Conservation (phyloP, 1,140 invertebrate species). For the Cydia amplana region DNA sequence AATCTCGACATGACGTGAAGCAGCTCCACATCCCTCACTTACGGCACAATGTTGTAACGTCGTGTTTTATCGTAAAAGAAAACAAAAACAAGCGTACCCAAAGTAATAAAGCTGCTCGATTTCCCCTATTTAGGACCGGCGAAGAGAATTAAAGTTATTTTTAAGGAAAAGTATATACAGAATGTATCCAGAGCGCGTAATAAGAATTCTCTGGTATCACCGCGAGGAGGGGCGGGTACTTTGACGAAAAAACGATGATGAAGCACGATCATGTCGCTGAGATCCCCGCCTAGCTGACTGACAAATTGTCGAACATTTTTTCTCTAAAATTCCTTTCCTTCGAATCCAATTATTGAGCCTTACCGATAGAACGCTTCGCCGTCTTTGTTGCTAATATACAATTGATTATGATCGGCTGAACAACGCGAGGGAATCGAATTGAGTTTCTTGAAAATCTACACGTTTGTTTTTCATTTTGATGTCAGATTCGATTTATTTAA, state of each 20-base stretch:
- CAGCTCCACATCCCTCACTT: conserved; percentile 50
- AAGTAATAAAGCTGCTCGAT: conserved; percentile 71
- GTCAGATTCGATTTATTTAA: conserved; percentile 11
- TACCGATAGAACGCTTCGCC: conserved; percentile 53
- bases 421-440: conserved; percentile 33
- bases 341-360: conserved; percentile 66
- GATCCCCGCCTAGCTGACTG: conserved; percentile 62
- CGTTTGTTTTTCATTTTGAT: conserved; percentile 27
- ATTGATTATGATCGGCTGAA: conserved; percentile 33
- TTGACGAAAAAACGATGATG: conserved; percentile 73
- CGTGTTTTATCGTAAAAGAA: conserved; percentile 69
- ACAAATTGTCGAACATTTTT: conserved; percentile 70
- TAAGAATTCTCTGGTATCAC: conserved; percentile 61
- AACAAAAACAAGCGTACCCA: conserved; percentile 61
- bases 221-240: conserved; percentile 51
- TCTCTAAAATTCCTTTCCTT: conserved; percentile 64
- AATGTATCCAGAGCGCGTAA: conserved; percentile 67
- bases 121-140: conserved; percentile 63
- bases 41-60: conserved; percentile 60
- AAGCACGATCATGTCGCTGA: conserved; percentile 65
- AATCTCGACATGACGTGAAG: conserved; percentile 43
- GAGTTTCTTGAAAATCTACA: conserved; percentile 33
- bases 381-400: conserved; percentile 42
- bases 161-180: conserved; percentile 68
- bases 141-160: conserved; percentile 74